Evolutionary conservation across 1,140 invertebrate genomes (phyloP).

Genomic region (Dinothrombium tinctorium): DNA sequence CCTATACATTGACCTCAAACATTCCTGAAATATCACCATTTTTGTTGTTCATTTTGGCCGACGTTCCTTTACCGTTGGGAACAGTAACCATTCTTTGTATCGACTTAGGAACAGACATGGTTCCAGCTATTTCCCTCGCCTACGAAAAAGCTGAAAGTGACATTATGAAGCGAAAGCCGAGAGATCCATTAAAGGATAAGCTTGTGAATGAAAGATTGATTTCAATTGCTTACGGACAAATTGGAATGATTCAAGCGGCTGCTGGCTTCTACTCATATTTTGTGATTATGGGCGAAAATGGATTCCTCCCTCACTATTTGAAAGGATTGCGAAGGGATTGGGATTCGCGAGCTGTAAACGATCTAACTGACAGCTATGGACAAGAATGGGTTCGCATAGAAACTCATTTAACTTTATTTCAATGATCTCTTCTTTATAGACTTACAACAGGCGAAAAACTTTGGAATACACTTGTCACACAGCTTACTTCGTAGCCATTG

Average conservation of each 20-base stretch:
- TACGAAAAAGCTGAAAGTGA: constrained; percentile 86
- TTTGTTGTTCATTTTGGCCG: constrained; percentile 86
- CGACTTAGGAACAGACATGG: constrained; percentile 98
- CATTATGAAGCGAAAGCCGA: constrained; percentile 95
- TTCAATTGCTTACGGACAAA: constrained; percentile 33
- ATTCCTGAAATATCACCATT: constrained; percentile 99
- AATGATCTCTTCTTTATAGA: not conserved
- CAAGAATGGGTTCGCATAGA: constrained; percentile 28
- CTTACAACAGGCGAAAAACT: constrained; percentile 1
- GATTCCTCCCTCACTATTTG: constrained; percentile 27
- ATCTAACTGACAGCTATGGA: constrained; percentile 31
- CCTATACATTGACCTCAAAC: constrained; percentile 94
- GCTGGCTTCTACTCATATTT: constrained; percentile 31
- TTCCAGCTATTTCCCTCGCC: constrained; percentile 80
- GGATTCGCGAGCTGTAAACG: constrained; percentile 31
- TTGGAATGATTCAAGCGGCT: constrained; percentile 27
- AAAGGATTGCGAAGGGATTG: constrained; percentile 27
- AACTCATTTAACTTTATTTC: not conserved
- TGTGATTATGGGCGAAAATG: constrained; percentile 33
- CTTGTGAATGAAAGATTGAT: constrained; percentile 96
- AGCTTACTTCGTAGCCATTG: constrained; percentile 39
- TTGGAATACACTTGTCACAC: constrained; percentile 38
- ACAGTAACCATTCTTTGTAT: constrained; percentile 99
- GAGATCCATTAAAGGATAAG: constrained; percentile 84
- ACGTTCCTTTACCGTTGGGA: constrained; percentile 87